Conservation (phyloP, 2,797 vertebrate species). For the Propithecus perrieri region DNA sequence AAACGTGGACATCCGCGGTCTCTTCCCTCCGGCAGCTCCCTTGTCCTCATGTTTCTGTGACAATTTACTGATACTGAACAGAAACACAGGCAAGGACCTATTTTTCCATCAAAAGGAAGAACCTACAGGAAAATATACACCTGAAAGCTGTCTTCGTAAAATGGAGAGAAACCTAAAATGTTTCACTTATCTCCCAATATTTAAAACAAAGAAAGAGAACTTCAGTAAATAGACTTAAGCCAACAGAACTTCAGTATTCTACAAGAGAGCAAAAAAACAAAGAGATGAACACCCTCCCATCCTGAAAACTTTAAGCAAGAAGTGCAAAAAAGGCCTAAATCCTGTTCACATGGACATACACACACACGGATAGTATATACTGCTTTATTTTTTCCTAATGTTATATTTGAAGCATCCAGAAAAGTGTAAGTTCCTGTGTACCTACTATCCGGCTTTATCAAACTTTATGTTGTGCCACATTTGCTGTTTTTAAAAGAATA, state of each 20-base stretch:
- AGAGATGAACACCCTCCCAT: background rate
- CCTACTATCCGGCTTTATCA: background rate
- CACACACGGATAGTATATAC: background rate
- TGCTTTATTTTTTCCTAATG: background rate
- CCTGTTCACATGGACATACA: background rate
- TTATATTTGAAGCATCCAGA: background rate
- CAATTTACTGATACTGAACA: constrained; percentile 45
- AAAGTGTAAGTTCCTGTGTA: background rate
- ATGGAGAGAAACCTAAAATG: background rate
- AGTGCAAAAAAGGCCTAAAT: background rate
- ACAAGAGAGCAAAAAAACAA: background rate
- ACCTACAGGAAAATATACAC: background rate
- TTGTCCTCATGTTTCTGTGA: constrained; percentile 46
- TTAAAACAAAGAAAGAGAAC: constrained; percentile 22
- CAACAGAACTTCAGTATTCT: background rate
- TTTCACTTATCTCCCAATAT: background rate
- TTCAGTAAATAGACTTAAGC: background rate
- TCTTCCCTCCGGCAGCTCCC: background rate
- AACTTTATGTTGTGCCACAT: background rate
- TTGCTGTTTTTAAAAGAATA: background rate
- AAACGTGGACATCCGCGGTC: rapidly evolving
- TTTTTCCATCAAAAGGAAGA: background rate
- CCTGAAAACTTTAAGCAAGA: background rate
- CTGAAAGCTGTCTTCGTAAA: background rate
- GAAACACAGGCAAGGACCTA: constrained; percentile 27